Conservation (phyloP, 1,140 invertebrate species). For the Eupristina koningsbergeri region DNA sequence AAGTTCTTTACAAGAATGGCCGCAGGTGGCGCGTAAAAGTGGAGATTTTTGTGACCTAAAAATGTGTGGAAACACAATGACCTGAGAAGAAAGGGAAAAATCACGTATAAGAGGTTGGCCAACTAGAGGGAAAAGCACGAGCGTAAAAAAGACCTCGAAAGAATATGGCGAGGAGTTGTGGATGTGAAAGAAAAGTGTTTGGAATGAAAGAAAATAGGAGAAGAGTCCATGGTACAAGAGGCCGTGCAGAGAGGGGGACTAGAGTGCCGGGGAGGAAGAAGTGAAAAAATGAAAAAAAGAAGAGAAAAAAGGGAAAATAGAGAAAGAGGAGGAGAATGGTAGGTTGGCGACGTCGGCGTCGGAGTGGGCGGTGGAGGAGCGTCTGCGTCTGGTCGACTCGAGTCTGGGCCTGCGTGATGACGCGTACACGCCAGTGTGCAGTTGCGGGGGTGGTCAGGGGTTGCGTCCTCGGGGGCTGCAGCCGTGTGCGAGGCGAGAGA, state of each 20-base stretch:
- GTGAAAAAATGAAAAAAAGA: neutral
- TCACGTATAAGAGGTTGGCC: constrained; percentile 32
- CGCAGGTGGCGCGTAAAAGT: neutral
- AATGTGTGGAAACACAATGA: neutral
- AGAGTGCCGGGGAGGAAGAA: neutral
- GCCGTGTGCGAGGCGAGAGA: constrained; percentile 54
- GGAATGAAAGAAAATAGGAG: neutral
- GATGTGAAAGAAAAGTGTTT: too few relatives aligned
- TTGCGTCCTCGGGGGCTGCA: constrained; percentile 35
- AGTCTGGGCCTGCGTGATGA: constrained; percentile 69
- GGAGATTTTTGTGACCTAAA: constrained; percentile 39
- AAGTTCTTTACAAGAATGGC: neutral
- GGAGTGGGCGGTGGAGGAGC: constrained; percentile 43
- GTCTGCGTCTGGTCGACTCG: constrained; percentile 64
- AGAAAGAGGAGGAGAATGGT: neutral
- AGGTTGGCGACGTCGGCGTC: neutral
- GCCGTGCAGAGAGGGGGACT: neutral
- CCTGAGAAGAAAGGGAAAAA: constrained; percentile 38
- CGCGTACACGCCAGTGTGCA: constrained; percentile 57
- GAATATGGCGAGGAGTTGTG: neutral
- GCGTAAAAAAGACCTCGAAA: constrained; percentile 45
- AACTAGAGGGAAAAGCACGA: neutral
- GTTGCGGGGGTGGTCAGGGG: constrained; percentile 20
- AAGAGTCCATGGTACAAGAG: too few relatives aligned
- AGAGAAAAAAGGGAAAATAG: neutral